Evolutionary conservation across 1,140 invertebrate species (phyloP).

Genomic region (Cherax destructor): DNA sequence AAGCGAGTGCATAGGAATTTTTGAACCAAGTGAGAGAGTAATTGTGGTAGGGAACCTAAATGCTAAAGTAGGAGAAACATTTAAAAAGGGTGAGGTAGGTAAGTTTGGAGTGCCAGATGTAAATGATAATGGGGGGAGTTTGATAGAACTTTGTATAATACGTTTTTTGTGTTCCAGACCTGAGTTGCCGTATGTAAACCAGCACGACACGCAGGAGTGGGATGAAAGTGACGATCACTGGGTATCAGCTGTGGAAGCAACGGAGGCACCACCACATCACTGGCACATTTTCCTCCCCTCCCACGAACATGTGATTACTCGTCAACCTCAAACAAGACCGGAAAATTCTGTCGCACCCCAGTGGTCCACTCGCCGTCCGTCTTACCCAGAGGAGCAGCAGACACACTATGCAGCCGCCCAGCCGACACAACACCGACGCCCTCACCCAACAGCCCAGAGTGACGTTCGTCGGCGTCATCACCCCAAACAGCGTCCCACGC

Average conservation of each 20-base stretch:
- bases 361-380: background rate
- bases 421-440: background rate
- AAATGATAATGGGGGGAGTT: too few species aligned
- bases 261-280: background rate
- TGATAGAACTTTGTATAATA: too few species aligned
- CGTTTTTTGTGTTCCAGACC: background rate
- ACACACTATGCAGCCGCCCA: background rate
- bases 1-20: too few species aligned
- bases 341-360: too few species aligned
- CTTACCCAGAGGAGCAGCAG: background rate
- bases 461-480: background rate
- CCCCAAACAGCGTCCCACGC: background rate
- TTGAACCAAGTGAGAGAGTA: too few species aligned
- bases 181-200: background rate
- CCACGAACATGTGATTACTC: too few species aligned
- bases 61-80: too few species aligned
- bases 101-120: too few species aligned
- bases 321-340: too few species aligned
- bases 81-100: too few species aligned
- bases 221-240: background rate
- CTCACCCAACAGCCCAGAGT: background rate
- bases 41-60: too few species aligned
- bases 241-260: background rate
- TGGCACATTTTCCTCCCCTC: background rate
- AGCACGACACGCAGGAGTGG: background rate